Evolutionary conservation across 2,797 vertebrate genomes (phyloP), one percentile per base, ranked within the genome.

Genomic region (Cossypha niveicapilla): DNA sequence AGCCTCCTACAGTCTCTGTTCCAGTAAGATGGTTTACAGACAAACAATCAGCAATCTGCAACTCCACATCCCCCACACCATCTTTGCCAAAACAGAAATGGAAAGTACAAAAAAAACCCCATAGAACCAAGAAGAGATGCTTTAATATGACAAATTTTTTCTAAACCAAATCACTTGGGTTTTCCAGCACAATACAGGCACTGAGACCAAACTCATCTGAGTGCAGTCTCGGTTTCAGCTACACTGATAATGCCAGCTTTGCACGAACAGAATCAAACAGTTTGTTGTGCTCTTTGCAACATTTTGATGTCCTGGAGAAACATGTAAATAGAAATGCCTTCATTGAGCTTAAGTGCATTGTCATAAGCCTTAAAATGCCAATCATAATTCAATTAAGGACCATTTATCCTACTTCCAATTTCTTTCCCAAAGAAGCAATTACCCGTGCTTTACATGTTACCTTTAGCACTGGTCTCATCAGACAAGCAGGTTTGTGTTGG

Each of bases 1-100:
- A 93, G 39, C 79, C 79, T 94, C 92, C 90, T 54, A 80, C 91
- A 68, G 66, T 44, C 87, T 91, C 90, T 16, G 5, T 82, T 93
- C 47, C 88, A 90, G 30, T 62, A 77, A 77, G 65, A 75, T 4
- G 22, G 87, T 86, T 95, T 86, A 93, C 75, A 93, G 92, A 94
- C 91, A 96, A 92, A 86, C 91, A 88, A 67, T 81, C 51, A 86
- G 48, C 90, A 81, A 39, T 63, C 77, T 88, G 67, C 63, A 88
- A 24, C 47, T 90, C 60, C 63, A 76, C 51, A 0, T 78, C 92
- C 70, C 73, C 94, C 93, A 94, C 90, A 85, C 34, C 56, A 67
- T 47, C 80, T 70, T 76, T 1, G 0, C 71, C 83, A 82, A 84
- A 94, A 81, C 56, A 92, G 68, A 94, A 94, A 94, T 8, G 77